Conservation (phyloP, 2,113 vertebrate species). For the Rhabdornis inornatus region DNA sequence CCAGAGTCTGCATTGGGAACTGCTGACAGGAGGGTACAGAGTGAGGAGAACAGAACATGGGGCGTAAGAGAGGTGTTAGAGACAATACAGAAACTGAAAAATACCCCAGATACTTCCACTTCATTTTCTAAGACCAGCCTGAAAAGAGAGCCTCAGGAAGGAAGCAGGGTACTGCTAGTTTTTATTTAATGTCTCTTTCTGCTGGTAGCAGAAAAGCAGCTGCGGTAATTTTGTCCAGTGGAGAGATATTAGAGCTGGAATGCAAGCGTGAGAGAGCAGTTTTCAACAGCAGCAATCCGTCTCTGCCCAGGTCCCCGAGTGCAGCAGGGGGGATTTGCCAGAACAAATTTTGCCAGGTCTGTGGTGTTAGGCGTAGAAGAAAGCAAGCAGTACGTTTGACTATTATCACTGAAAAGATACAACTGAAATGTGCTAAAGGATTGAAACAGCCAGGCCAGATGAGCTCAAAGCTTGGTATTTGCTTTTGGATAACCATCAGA, state of each 20-base stretch:
- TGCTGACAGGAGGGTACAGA: not conserved
- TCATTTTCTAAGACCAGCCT: not conserved
- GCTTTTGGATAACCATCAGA: not conserved
- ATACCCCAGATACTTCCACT: not conserved
- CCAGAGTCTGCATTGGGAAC: not conserved
- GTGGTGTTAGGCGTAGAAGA: not conserved
- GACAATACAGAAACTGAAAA: not conserved
- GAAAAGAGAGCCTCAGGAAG: not conserved
- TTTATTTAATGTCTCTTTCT: not conserved
- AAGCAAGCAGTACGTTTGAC: not conserved
- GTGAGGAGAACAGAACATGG: not conserved
- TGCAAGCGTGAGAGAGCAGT: accelerated
- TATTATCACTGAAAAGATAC: not conserved
- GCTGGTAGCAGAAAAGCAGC: not conserved
- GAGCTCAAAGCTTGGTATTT: not conserved
- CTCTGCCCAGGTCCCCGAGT: not conserved
- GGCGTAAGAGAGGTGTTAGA: not conserved
- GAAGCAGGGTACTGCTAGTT: not conserved
- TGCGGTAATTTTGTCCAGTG: not conserved
- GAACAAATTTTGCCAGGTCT: not conserved
- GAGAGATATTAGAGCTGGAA: not conserved
- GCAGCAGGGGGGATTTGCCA: not conserved
- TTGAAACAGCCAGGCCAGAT: not conserved
- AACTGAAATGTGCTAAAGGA: not conserved
- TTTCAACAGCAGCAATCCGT: not conserved